A percentile compares a stretch with the other conserved stretches of the same genome.
Evolutionary conservation across 1,140 invertebrate species (phyloP).

Genomic region (Tribolium castaneum): DNA sequence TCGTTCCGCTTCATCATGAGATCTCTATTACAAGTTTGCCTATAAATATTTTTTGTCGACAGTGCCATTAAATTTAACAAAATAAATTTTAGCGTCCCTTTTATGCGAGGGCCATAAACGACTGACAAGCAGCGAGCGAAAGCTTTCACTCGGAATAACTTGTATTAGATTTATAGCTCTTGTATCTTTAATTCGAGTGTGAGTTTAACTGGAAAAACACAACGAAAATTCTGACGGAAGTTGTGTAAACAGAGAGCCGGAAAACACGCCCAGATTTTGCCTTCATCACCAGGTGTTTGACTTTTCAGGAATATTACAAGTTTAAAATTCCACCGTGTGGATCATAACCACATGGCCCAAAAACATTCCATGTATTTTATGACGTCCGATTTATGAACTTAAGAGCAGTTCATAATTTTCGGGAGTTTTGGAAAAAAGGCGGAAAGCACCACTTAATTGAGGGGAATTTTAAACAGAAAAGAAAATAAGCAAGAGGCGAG

Average conservation of each 20-base stretch:
- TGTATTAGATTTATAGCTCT: neutral
- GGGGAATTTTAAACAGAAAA: neutral
- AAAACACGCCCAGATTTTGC: slow-evolving; percentile 24
- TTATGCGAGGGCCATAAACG: neutral
- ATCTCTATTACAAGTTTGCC: neutral
- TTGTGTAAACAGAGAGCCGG: slow-evolving; percentile 2
- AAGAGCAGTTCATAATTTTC: no score
- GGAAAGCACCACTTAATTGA: neutral
- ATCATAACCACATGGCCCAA: slow-evolving; percentile 18
- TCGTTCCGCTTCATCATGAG: neutral
- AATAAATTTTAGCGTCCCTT: neutral
- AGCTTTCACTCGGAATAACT: neutral
- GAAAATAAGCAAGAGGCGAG: neutral
- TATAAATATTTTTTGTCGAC: neutral
- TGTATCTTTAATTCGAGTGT: neutral
- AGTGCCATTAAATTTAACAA: neutral
- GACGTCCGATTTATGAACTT: neutral
- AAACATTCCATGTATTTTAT: slow-evolving; percentile 5
- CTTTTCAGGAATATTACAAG: slow-evolving; percentile 21
- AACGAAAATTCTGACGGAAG: slow-evolving; percentile 12
- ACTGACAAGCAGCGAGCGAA: no score
- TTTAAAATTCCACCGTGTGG: neutral
- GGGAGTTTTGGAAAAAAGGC: no score
- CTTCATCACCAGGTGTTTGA: slow-evolving; percentile 26
- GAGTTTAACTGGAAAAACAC: neutral